Conservation (phyloP, 1,140 invertebrate genomes). For the Hesperophylax magnus region DNA sequence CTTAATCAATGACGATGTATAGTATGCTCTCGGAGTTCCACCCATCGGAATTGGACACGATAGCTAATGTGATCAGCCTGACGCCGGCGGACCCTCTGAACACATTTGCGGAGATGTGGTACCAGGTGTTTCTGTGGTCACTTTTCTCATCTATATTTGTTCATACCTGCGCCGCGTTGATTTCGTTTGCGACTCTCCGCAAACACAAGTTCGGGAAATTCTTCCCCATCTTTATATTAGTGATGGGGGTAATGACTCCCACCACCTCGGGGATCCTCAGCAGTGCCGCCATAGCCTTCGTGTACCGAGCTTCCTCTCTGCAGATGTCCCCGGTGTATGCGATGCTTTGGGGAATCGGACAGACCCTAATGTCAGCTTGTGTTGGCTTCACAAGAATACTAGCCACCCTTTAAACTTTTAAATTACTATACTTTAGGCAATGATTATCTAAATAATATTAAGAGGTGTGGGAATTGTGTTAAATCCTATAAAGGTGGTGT, state of each 20-base stretch:
- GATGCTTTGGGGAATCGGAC: slow-evolving; percentile 93
- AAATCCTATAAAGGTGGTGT: not conserved
- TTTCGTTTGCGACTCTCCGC: slow-evolving; percentile 89
- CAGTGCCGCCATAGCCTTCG: slow-evolving; percentile 94
- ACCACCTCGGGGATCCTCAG: slow-evolving; percentile 89
- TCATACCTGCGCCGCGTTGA: slow-evolving; percentile 89
- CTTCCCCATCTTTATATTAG: slow-evolving; percentile 88
- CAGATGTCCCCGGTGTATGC: slow-evolving; percentile 92
- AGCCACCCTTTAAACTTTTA: slow-evolving; percentile 83
- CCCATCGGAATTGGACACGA: slow-evolving; percentile 75
- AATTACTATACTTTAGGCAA: not conserved
- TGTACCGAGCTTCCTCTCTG: slow-evolving; percentile 90
- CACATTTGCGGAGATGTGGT: slow-evolving; percentile 93
- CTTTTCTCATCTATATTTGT: slow-evolving; percentile 94
- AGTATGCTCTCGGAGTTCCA: slow-evolving; percentile 73
- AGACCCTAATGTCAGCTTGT: slow-evolving; percentile 89
- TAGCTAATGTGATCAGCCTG: slow-evolving; percentile 75
- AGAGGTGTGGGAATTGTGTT: not conserved
- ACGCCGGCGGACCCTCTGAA: slow-evolving; percentile 74
- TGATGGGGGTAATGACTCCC: slow-evolving; percentile 90
- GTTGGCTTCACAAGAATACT: slow-evolving; percentile 94
- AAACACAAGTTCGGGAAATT: slow-evolving; percentile 96
- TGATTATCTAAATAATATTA: slow-evolving; percentile 15
- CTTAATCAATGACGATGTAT: slow-evolving; percentile 63
- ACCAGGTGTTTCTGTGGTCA: slow-evolving; percentile 94